A percentile compares a stretch with the other conserved stretches of the same genome.
These are phyloP conservation scores for Bombus breviceps DNA, from an alignment of 1,140 invertebrate species.

Conservation along the genomic window DNA sequence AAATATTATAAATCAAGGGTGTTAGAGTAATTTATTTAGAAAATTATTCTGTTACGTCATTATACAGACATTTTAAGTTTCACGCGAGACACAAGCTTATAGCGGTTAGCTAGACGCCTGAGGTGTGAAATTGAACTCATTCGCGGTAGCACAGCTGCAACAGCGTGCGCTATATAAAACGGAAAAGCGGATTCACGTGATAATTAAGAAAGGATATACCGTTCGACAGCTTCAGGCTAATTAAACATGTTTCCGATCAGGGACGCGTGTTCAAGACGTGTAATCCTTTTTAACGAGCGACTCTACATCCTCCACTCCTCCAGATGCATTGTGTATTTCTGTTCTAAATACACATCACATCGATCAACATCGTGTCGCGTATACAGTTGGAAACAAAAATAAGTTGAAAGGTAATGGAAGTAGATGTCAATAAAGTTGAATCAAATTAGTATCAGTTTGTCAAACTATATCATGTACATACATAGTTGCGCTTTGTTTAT, in stretches of 20 bases:
- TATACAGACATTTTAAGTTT: too few species aligned
- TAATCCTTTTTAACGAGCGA: constrained; percentile 32
- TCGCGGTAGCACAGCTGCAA: not conserved
- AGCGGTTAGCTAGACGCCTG: not conserved
- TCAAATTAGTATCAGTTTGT: too few species aligned
- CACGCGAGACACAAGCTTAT: too few species aligned
- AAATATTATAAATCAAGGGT: too few species aligned
- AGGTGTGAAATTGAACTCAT: not conserved
- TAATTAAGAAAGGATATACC: constrained; percentile 42
- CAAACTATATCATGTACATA: too few species aligned
- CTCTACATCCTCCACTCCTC: not conserved
- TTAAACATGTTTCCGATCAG: constrained; percentile 38
- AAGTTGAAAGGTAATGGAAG: too few species aligned
- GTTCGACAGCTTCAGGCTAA: constrained; percentile 37
- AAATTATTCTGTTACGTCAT: too few species aligned
- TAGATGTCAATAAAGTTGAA: too few species aligned
- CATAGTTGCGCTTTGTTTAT: too few species aligned
- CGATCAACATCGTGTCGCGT: not conserved
- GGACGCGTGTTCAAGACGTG: constrained; percentile 13
- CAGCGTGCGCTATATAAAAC: constrained; percentile 13
- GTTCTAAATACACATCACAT: not conserved
- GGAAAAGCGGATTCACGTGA: constrained; percentile 12
- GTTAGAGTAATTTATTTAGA: too few species aligned
- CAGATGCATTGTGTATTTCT: not conserved
- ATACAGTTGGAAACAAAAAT: too few species aligned